phyloP scores from a whole-genome alignment of 64 coral and sea anemone species.

The Pachyseris speciosa region DNA sequence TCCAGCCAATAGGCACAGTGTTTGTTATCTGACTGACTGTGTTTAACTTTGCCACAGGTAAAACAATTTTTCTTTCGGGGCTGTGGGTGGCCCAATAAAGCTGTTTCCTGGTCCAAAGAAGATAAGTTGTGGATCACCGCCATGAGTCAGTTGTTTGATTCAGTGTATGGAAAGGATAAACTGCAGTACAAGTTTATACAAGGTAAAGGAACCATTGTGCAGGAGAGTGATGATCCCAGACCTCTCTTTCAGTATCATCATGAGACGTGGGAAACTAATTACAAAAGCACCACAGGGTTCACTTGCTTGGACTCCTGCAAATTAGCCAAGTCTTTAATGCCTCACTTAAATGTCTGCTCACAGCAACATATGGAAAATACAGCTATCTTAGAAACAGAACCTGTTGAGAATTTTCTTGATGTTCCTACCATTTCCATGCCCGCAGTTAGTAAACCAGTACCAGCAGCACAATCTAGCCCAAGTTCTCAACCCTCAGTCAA shows the following conservation, averaged over 20 bases:
- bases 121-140: constrained; percentile 18
- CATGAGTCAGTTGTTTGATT: constrained; percentile 23
- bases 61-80: constrained; percentile 20
- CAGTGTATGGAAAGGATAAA: constrained; percentile 22
- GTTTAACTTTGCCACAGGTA: neutral
- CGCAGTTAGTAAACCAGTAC: neutral
- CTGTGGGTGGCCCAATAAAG: constrained; percentile 35
- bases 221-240: neutral
- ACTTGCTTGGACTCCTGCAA: neutral
- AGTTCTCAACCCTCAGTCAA: neutral
- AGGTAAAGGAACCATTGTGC: neutral
- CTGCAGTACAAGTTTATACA: constrained; percentile 4
- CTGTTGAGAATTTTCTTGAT: too few relatives aligned
- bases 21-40: too few relatives aligned
- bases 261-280: constrained; percentile 6
- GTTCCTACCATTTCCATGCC: too few relatives aligned
- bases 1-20: too few relatives aligned
- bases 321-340: neutral
- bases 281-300: neutral
- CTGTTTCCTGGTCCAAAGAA: constrained; percentile 8
- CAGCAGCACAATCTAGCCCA: neutral
- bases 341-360: neutral
- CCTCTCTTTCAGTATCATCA: neutral
- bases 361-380: too few relatives aligned
- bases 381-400: too few relatives aligned